Base-by-base conservation (phyloP, 2,113 vertebrate genomes). In the Apodemus speciosus region DNA sequence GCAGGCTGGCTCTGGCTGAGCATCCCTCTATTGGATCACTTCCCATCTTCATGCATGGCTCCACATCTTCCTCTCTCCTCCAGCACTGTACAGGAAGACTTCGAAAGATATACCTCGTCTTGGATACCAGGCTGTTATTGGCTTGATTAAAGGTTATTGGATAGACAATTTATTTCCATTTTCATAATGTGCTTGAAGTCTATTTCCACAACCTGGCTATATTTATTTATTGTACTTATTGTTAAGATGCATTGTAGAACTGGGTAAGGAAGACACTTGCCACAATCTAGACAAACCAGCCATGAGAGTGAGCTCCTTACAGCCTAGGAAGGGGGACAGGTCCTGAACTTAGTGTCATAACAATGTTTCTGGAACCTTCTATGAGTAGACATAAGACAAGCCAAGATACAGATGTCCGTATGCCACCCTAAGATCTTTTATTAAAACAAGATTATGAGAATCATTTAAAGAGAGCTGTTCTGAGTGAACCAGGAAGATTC, bases 351-450 rank as follows among this genome's bases (percentile, higher is more conserved):
- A 15, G 1, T 43, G 21, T 60, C 53, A 20, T 7, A 43, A 49
- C 60, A 14, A 2, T 30, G 25, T 88, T 88, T 92, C 94, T 77
- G 72, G 91, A 92, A 62, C 25, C 84, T 92, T 92, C 40, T 76
- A 15, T 69, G 72, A 76, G 60, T 53, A 32, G 20, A 0, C 0
- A 20, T 11, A 53, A 51, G 35, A 51, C 1, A 18, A 81, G 23
- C 71, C 7, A 81, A 0, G 35, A 64, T 21, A 9, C 0, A 10
- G 23, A 14, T 94, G 46, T 71, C 25, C 8, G 2, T 14, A 1
- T 15, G 10, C 32, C n/a, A 7, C 14, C 75, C 35, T 21, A 32
- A 80, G n/a, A 85, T 6, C 14, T 86, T 51, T 27, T 18, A 40
- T 81, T 51, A 9, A 1, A 85, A 73, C 27, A 40, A 79, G 58